Evolutionary conservation across 2,113 vertebrate genomes (phyloP).

Genomic region (Laterallus jamaicensis): DNA sequence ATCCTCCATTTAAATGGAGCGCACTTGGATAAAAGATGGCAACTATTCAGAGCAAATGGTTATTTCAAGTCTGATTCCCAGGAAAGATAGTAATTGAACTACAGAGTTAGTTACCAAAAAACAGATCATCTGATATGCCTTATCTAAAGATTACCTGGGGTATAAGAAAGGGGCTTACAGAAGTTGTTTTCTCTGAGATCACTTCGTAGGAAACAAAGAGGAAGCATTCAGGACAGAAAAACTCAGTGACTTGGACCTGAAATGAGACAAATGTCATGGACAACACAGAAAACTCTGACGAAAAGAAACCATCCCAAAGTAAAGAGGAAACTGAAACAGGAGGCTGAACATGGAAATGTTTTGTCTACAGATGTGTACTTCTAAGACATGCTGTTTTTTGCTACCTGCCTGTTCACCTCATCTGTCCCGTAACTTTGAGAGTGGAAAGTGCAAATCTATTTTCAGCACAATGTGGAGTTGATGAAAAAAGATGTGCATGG

Average conservation of each 20-base stretch:
- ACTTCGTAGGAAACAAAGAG: neutral
- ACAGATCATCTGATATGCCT: neutral
- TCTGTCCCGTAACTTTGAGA: neutral
- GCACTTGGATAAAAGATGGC: conserved; percentile 10
- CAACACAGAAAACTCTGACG: neutral
- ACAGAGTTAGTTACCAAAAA: neutral
- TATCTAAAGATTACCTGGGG: neutral
- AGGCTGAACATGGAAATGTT: neutral
- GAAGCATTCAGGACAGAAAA: neutral
- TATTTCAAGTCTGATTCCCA: conserved; percentile 25
- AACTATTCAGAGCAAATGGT: conserved; percentile 9
- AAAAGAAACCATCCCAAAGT: neutral
- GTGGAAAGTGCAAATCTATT: neutral
- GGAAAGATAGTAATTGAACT: neutral
- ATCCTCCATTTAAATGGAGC: neutral
- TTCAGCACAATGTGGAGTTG: neutral
- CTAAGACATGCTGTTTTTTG: neutral
- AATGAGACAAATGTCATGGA: neutral
- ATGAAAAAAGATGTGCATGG: neutral
- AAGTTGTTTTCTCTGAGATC: neutral
- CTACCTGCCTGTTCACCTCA: neutral
- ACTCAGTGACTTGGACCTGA: neutral
- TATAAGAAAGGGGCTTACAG: neutral
- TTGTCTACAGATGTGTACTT: neutral
- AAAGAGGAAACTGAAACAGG: neutral